Conservation (phyloP, 92 coral and sea anemone species). For the Virgularia gustaviana region DNA sequence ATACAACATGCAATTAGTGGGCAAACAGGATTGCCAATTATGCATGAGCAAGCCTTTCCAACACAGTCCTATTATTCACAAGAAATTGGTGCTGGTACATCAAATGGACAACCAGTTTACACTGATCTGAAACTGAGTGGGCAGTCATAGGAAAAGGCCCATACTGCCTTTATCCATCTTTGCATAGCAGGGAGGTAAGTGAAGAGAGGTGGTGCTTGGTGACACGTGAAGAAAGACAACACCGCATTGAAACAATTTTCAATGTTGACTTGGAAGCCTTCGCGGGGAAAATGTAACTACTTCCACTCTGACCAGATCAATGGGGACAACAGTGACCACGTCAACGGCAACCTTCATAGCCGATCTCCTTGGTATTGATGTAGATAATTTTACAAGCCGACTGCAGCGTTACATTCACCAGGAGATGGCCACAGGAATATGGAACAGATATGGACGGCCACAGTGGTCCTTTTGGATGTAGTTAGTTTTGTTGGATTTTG, state of each 20-base stretch:
- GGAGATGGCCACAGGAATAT: not conserved
- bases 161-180: not conserved
- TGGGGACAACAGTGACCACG: no score
- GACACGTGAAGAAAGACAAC: not conserved
- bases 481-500: no score
- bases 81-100: not conserved
- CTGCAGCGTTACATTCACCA: not conserved
- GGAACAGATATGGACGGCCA: no score
- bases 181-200: no score
- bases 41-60: conserved; percentile 2
- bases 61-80: not conserved
- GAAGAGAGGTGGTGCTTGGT: not conserved
- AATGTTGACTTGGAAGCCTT: not conserved
- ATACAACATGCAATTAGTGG: not conserved
- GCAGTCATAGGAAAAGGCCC: no score
- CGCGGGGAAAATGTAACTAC: not conserved
- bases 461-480: no score
- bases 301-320: no score
- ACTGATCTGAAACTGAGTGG: no score
- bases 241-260: not conserved
- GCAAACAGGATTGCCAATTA: not conserved
- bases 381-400: not conserved
- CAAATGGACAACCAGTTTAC: conserved; percentile 11
- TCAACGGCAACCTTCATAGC: no score
- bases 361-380: not conserved